phyloP scores from a whole-genome alignment of 2,797 vertebrate genomes.

The Gymnoscopelus braueri region DNA sequence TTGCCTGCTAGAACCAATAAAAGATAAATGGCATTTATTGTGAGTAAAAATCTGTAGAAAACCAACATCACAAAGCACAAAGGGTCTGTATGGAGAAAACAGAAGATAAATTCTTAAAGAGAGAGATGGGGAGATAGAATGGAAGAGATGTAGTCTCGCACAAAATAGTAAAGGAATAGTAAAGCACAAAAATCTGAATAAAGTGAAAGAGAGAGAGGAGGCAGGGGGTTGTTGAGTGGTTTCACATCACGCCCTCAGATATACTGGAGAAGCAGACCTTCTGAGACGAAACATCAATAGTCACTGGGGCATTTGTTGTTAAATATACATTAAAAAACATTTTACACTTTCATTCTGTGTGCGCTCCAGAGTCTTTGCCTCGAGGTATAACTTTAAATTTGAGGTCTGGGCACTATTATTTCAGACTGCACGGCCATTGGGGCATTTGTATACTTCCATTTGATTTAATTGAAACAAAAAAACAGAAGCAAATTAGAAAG shows the following conservation, averaged over 20 bases:
- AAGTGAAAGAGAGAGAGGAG: conserved; percentile 54
- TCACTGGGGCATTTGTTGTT: conserved; percentile 95
- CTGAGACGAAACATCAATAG: conserved; percentile 94
- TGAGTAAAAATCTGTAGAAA: conserved; percentile 81
- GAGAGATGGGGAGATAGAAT: conserved; percentile 65
- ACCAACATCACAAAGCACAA: conserved; percentile 83
- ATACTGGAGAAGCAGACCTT: conserved; percentile 84
- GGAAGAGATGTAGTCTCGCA: too few relatives aligned
- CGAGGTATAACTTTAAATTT: conserved; percentile 95
- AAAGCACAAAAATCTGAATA: conserved; percentile 65
- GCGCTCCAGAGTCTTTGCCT: conserved; percentile 91
- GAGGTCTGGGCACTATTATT: conserved; percentile 84
- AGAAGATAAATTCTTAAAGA: conserved; percentile 87
- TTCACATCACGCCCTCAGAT: conserved; percentile 88
- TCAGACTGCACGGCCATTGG: conserved; percentile 83
- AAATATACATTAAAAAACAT: conserved; percentile 99
- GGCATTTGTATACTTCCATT: conserved; percentile 80
- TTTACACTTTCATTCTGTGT: conserved; percentile 96
- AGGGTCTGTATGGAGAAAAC: conserved; percentile 81
- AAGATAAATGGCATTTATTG: conserved; percentile 82
- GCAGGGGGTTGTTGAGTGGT: conserved; percentile 83
- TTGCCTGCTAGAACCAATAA: conserved; percentile 77
- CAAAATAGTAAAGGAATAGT: too few relatives aligned
- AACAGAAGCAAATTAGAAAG: conserved; percentile 72
- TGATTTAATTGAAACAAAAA: conserved; percentile 77